These are phyloP conservation scores for Microcebus jonahi DNA, from an alignment of 2,113 vertebrate species.

Conservation along the genomic window DNA sequence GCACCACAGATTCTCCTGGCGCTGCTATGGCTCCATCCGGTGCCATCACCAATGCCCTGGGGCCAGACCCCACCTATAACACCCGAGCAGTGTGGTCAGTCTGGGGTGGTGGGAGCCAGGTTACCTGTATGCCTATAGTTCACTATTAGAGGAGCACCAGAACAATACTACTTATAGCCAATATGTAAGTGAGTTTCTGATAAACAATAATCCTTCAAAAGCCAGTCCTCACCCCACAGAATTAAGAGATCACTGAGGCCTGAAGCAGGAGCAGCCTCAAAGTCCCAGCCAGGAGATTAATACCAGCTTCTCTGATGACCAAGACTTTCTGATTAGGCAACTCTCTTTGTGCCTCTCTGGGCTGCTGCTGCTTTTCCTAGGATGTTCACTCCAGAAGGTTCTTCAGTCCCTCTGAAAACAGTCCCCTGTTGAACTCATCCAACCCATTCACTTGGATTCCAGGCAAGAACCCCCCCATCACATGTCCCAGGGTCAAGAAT, in stretches of 20 bases:
- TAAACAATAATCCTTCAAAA: neutral
- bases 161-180: neutral
- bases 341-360: neutral
- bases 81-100: rapidly evolving
- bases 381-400: neutral
- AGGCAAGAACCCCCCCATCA: neutral
- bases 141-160: neutral
- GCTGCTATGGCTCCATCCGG: too few relatives aligned
- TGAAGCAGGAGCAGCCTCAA: neutral
- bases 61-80: neutral
- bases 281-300: neutral
- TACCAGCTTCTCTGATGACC: neutral
- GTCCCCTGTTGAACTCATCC: neutral
- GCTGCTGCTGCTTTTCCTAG: neutral
- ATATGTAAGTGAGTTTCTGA: neutral
- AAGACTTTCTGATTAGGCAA: neutral
- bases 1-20: neutral
- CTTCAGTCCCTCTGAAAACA: neutral
- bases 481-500: neutral
- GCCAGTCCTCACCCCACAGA: neutral
- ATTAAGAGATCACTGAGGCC: neutral
- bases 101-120: neutral
- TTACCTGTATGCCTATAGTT: neutral
- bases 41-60: neutral
- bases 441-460: neutral